Conservation (phyloP, 2,113 vertebrate genomes). For the Corydoras sp. region DNA sequence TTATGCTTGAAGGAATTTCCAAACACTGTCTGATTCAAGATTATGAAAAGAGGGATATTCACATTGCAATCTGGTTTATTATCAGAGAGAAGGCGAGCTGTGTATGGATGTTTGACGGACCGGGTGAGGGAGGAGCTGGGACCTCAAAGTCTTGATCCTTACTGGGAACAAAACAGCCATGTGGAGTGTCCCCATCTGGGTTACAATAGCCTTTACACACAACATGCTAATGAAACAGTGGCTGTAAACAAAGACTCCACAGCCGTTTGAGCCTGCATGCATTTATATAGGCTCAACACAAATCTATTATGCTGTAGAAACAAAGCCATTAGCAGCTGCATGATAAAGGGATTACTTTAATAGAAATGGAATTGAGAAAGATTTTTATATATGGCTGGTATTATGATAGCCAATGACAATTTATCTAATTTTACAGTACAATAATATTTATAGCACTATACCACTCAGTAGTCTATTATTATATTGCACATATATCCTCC, state of each 20-base stretch:
- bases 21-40: too few relatives aligned
- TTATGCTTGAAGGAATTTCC: too few relatives aligned
- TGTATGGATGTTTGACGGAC: constrained; percentile 6
- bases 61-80: neutral
- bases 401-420: too few relatives aligned
- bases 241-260: constrained; percentile 47
- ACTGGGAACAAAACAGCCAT: constrained; percentile 49
- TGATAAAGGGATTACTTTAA: neutral
- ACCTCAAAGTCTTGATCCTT: constrained; percentile 35
- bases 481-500: too few relatives aligned
- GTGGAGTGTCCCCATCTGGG: constrained; percentile 39
- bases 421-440: too few relatives aligned
- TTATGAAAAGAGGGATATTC: neutral
- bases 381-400: too few relatives aligned
- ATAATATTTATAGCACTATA: too few relatives aligned
- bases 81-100: constrained; percentile 18
- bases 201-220: constrained; percentile 47
- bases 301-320: constrained; percentile 1
- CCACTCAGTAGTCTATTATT: too few relatives aligned
- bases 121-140: constrained; percentile 31
- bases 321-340: constrained; percentile 9
- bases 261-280: constrained; percentile 30
- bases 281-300: constrained; percentile 10
- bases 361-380: neutral
- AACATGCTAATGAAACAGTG: constrained; percentile 51